These are phyloP conservation scores for Uloborus diversus DNA, from an alignment of 1,140 invertebrate genomes.

Conservation along the genomic window DNA sequence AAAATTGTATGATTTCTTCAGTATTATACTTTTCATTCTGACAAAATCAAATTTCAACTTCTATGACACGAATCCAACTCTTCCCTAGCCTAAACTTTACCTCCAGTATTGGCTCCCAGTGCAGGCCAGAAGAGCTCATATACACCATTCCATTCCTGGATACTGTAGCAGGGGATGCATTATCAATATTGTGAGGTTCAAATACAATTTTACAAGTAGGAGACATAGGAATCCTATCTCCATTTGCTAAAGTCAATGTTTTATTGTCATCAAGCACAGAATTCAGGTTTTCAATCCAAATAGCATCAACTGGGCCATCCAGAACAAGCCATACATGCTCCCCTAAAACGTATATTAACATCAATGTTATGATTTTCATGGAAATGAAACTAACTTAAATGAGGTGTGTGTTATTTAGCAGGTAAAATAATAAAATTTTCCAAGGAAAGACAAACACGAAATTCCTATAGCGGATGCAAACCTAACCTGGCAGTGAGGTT, in stretches of 20 bases:
- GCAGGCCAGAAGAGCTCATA: conserved; percentile 94
- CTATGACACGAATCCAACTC: not conserved
- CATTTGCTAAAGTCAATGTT: conserved; percentile 92
- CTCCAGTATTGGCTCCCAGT: conserved; percentile 86
- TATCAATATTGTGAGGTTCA: conserved; percentile 90
- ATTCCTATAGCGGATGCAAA: no score
- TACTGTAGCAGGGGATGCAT: conserved; percentile 96
- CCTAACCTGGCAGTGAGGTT: no score
- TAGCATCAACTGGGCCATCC: conserved; percentile 97
- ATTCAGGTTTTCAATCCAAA: conserved; percentile 98
- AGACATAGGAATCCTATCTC: conserved; percentile 95
- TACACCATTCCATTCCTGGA: conserved; percentile 98
- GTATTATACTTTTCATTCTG: no score
- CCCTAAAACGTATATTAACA: conserved; percentile 63
- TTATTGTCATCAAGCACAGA: conserved; percentile 96
- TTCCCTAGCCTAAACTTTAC: conserved; percentile 62
- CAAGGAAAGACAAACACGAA: no score
- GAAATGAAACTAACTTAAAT: no score
- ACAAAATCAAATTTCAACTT: no score
- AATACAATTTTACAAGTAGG: conserved; percentile 93
- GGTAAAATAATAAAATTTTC: no score
- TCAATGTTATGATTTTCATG: no score
- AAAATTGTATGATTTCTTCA: no score
- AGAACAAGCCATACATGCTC: conserved; percentile 95
- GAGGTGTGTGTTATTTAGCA: no score